Base-by-base conservation (phyloP, 2,888 invertebrate species). In the Taphrorychus bicolor region DNA sequence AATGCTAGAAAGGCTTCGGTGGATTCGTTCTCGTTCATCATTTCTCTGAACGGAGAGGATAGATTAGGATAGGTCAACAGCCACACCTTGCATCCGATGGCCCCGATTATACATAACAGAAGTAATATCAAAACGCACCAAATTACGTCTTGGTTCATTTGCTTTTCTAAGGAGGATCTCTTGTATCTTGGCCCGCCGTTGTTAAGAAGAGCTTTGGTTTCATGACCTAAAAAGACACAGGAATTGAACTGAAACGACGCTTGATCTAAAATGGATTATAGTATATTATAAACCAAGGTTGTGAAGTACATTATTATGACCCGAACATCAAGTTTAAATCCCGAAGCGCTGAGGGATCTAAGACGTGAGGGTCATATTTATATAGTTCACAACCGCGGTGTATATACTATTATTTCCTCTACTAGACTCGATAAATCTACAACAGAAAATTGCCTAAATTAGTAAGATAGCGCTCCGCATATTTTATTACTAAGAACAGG, bases 171-270 rank as follows among this genome's bases (percentile, higher is more conserved):
- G 71, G 91, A 90, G 60, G 97, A 97, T 75, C 96, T 88, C 84
- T 97, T 98, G 83, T 93, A 95, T 73, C 97, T 88, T 66, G 97
- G 97, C 48, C 97, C 95, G 73, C 95, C 94, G 82, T 97, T 98
- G 83, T 98, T 98, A 70, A 98, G 87, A 95, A 98, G 95, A 16
- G 97, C 95, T 84, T 98, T 98, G 14, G 97, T 97, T 85, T 98
- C 98, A 82, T 95, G 95, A 66, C 98, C 94, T 87, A 81, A 32
- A 69, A 64, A 48, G 4, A 14, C 22, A 2, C 1, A n/a, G n/a
- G n/a, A n/a, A n/a, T 9, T 48, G 14, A 48, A 16, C n/a, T 48
- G n/a, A 48, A 2, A 2, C 1, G 17, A 17, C 1, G 11, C n/a
- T n/a, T n/a, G n/a, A n/a, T n/a, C n/a, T n/a, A n/a, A n/a, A n/a